Evolutionary conservation across 1,140 invertebrate genomes (phyloP), one percentile per base, ranked within the genome.

Genomic region (Drosophila pruinosa): DNA sequence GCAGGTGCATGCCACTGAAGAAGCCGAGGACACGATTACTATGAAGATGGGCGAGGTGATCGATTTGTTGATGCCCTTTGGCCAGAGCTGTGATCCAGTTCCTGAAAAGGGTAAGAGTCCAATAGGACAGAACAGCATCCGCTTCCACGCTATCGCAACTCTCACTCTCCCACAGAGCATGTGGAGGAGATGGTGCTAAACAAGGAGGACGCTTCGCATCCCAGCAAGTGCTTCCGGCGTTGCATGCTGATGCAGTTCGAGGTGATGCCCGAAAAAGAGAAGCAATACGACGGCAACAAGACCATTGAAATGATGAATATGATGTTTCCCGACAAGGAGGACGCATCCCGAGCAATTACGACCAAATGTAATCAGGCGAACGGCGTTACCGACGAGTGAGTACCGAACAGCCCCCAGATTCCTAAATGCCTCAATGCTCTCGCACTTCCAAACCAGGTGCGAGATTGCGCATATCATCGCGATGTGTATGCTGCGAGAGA

Each of bases 211-310:
- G 72, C 81, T 19, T 72, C 81, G 26, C 19, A 57, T 3, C 71
- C 61, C 22, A 72, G 69, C 38, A 90, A 83, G 58, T 90, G 89
- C 68, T 83, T 90, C n/a, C 68, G 89, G 3, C 63, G 68, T 0
- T 90, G 89, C 52, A 21, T 90, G 68, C 57, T 90, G 71, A 28
- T 68, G 2, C 80, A 82, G 41, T 90, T 90, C 36, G 78, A 90
- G 8, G 39, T 90, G 14, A 86, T 90, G 70, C 19, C 43, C 28
- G 57, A 58, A 21, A 63, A 41, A 0, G 4, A 64, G 17, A 0
- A 34, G 34, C 47, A 64, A 38, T 78, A 74, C 39, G 56, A 73
- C 19, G 80, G 61, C 47, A 56, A 53, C 4, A 86, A 89, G 59
- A 59, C 72, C 10, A 2, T 64, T 1, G 78, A 86, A 2, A 73